These are phyloP conservation scores for Cantharis nigra DNA, from an alignment of 2,888 invertebrate species.

Conservation along the genomic window DNA sequence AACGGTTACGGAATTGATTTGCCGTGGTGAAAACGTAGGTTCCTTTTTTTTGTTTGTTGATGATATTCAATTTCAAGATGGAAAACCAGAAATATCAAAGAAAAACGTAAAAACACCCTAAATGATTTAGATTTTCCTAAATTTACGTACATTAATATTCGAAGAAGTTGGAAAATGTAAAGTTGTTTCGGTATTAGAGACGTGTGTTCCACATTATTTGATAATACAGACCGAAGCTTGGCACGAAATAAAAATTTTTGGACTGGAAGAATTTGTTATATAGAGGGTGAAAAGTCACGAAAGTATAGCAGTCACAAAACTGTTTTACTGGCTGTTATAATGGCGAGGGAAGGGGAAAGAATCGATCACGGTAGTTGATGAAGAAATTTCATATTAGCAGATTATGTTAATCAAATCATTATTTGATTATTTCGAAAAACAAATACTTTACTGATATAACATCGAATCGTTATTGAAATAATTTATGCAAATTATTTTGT, in stretches of 20 bases:
- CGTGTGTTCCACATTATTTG: background rate
- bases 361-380: background rate
- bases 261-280: background rate
- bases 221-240: background rate
- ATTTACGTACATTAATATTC: background rate
- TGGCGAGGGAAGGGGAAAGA: background rate
- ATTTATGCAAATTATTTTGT: background rate
- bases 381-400: background rate
- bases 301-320: background rate
- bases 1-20: background rate
- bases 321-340: background rate
- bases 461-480: background rate
- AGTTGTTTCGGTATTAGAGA: background rate
- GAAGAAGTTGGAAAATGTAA: background rate
- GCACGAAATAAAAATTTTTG: background rate
- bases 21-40: background rate
- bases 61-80: background rate
- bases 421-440: background rate
- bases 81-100: background rate
- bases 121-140: background rate
- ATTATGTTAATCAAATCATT: background rate
- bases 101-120: background rate
- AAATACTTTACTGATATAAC: background rate
- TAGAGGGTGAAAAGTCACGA: background rate
- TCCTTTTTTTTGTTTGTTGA: background rate